These are phyloP conservation scores for Eleginops maclovinus DNA, from an alignment of 2,113 vertebrate genomes.

Conservation along the genomic window DNA sequence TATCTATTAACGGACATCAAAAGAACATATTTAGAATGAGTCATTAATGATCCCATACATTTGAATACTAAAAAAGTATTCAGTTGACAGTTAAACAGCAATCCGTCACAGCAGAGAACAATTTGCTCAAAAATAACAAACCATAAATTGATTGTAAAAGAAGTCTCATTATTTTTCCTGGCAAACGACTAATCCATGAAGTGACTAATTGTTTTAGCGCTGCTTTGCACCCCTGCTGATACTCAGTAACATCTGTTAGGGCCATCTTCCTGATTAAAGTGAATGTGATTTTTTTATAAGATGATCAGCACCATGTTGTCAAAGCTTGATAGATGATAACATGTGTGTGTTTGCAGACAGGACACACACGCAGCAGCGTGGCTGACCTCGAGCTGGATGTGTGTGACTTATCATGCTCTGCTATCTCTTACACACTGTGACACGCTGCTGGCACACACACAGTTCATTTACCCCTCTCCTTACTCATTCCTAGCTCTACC, in stretches of 20 bases:
- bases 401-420: neutral
- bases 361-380: neutral
- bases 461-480: neutral
- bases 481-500: neutral
- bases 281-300: neutral
- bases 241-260: neutral
- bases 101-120: neutral
- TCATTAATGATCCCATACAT: neutral
- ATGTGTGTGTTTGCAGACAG: neutral
- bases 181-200: neutral
- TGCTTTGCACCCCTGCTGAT: neutral
- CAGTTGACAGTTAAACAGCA: neutral
- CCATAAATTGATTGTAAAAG: neutral
- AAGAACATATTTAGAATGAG: neutral
- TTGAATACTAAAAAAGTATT: no score
- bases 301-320: neutral
- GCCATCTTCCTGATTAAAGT: neutral
- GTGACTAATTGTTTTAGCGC: neutral
- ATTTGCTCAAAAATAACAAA: neutral
- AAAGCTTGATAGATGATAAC: neutral
- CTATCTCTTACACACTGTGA: conserved; percentile 5
- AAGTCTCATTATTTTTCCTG: neutral
- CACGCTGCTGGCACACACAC: neutral
- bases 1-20: neutral
- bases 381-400: conserved; percentile 1